Percentiles rank a stretch among this genome's conserved stretches.
phyloP scores from a whole-genome alignment of 2,797 vertebrate species.

The Psittacula derbiana region DNA sequence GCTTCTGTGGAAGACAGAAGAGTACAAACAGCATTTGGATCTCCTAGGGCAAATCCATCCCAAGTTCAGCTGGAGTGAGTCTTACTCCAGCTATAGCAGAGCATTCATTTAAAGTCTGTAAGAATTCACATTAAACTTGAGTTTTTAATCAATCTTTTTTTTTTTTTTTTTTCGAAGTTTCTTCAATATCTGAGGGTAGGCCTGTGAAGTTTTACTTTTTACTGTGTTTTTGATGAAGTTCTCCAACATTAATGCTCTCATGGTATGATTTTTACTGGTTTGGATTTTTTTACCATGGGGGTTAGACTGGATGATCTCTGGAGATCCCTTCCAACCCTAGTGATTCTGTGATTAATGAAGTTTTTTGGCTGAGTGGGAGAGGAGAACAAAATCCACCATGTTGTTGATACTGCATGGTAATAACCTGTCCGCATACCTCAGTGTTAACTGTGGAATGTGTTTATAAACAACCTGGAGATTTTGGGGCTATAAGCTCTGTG shows the following conservation, averaged over 20 bases:
- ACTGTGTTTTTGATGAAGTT: background rate
- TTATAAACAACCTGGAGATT: background rate
- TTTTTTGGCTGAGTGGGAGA: background rate
- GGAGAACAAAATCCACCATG: fast-evolving
- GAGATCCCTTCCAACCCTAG: background rate
- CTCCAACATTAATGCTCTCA: background rate
- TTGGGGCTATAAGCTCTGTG: background rate
- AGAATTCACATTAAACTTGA: background rate
- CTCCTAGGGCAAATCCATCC: background rate
- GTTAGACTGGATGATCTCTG: background rate
- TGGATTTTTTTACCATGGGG: background rate
- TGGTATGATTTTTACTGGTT: background rate
- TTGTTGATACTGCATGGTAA: background rate
- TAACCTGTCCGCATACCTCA: background rate
- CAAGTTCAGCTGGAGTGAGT: background rate
- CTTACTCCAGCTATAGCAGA: background rate
- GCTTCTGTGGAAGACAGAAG: background rate
- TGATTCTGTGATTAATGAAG: background rate
- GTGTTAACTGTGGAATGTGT: background rate
- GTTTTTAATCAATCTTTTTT: background rate
- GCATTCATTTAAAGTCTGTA: background rate
- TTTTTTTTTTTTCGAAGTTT: background rate
- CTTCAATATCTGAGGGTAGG: background rate
- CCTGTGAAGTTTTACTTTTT: background rate
- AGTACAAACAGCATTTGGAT: background rate